Evolutionary conservation across 2,797 vertebrate species (phyloP).

Genomic region (Sylvilagus floridanus): DNA sequence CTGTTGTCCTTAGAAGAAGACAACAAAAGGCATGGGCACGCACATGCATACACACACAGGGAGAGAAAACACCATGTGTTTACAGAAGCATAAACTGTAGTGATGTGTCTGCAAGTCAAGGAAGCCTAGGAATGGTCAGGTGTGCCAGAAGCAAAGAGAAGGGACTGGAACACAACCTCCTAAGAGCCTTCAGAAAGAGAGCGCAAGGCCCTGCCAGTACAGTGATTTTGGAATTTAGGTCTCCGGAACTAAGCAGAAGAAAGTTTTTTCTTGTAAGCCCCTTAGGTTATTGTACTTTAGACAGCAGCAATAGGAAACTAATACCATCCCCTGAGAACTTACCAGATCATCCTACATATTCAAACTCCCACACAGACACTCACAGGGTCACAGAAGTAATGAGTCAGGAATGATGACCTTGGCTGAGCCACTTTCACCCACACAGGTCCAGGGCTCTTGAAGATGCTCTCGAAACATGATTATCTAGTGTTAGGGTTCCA

Average conservation of each 20-base stretch:
- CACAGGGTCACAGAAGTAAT: neutral
- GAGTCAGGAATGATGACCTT: neutral
- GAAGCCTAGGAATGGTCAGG: neutral
- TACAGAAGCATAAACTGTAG: neutral
- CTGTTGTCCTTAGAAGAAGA: neutral
- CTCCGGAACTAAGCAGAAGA: neutral
- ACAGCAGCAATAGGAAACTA: neutral
- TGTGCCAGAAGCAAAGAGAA: neutral
- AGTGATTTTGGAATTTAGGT: neutral
- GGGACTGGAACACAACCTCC: too few relatives aligned
- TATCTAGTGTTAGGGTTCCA: too few relatives aligned
- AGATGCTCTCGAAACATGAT: neutral
- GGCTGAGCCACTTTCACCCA: neutral
- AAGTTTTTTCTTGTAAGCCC: neutral
- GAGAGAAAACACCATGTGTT: rapidly evolving
- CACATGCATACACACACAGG: neutral
- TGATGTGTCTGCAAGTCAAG: rapidly evolving
- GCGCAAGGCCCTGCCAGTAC: neutral
- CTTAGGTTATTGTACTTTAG: neutral
- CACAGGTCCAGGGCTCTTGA: neutral
- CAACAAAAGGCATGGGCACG: neutral
- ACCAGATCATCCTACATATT: neutral
- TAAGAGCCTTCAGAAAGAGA: neutral
- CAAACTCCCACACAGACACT: neutral
- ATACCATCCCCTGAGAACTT: neutral